Conservation (phyloP, 2,113 vertebrate species). For the Cardinalis cardinalis region DNA sequence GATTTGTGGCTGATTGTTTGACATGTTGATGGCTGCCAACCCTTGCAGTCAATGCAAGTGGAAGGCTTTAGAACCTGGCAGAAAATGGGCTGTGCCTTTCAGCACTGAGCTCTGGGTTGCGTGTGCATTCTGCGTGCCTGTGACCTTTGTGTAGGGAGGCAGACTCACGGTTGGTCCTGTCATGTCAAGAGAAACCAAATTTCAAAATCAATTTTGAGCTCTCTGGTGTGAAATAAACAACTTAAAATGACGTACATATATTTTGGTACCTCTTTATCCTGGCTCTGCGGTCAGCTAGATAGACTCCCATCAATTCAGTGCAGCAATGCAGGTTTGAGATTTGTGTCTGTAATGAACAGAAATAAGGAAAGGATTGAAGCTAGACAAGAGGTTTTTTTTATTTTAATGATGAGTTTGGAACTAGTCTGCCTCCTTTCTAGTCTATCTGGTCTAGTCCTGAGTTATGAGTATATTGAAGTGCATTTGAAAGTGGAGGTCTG, state of each 20-base stretch:
- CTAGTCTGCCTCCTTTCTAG: not conserved
- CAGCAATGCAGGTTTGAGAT: not conserved
- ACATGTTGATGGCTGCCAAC: not conserved
- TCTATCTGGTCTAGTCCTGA: not conserved
- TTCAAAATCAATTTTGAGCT: not conserved
- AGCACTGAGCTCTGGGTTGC: not conserved
- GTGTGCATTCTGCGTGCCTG: rapidly evolving
- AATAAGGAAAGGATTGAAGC: not conserved
- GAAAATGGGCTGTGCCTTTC: not conserved
- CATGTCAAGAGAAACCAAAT: not conserved
- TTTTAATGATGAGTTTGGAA: not conserved
- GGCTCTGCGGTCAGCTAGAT: not conserved
- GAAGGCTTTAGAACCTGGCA: not conserved
- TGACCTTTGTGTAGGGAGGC: not conserved
- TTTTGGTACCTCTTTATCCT: not conserved
- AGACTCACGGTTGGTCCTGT: not conserved
- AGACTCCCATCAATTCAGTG: not conserved
- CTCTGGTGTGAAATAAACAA: not conserved
- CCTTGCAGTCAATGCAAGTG: not conserved
- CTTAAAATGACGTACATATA: not conserved
- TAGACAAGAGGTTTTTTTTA: not conserved
- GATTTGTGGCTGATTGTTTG: not conserved
- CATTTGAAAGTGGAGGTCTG: not conserved
- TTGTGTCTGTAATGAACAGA: not conserved
- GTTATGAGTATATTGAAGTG: not conserved